phyloP scores from a whole-genome alignment of 2,797 vertebrate species.

The Prionace glauca region DNA sequence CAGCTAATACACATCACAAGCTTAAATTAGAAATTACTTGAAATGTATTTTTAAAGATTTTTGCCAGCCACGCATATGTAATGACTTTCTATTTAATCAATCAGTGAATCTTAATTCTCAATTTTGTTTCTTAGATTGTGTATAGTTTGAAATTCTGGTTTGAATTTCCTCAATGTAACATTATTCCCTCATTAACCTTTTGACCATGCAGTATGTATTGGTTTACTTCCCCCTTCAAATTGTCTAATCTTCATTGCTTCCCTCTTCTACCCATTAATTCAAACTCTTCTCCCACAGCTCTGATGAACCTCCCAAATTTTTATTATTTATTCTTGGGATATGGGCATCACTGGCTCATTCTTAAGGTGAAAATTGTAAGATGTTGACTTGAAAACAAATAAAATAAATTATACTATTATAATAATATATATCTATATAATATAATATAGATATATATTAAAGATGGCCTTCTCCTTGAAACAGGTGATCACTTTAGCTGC shows the following conservation, averaged over 20 bases:
- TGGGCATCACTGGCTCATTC: too few relatives aligned
- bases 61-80: not conserved
- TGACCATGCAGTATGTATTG: too few relatives aligned
- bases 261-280: not conserved
- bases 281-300: too few relatives aligned
- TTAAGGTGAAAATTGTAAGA: not conserved
- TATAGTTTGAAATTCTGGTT: not conserved
- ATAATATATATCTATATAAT: too few relatives aligned
- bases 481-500: not conserved
- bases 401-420: slow-evolving; percentile 54
- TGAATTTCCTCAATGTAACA: not conserved
- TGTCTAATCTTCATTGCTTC: not conserved
- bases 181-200: not conserved
- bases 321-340: too few relatives aligned
- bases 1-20: not conserved
- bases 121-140: not conserved
- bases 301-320: not conserved
- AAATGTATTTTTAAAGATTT: not conserved
- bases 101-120: not conserved
- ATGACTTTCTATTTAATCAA: not conserved
- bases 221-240: not conserved
- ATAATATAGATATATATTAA: not conserved
- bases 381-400: not conserved
- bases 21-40: not conserved
- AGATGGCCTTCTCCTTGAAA: not conserved